Percentiles rank a stretch among this genome's conserved stretches.
These are phyloP conservation scores for Pseudocheirus occidentalis DNA, from an alignment of 2,797 vertebrate genomes.

Conservation along the genomic window DNA sequence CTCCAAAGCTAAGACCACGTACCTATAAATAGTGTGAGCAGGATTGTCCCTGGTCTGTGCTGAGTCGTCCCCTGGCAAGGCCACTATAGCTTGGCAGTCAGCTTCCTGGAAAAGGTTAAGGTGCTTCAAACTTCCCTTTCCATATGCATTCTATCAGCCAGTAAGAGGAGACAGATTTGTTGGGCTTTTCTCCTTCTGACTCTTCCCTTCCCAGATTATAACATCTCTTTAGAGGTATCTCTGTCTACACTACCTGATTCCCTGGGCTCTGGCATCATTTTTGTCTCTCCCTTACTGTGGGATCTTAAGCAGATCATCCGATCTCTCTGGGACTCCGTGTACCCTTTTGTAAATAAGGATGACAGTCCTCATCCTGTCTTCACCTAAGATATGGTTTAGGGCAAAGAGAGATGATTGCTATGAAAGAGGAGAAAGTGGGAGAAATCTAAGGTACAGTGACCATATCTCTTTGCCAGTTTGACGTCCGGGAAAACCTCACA, in stretches of 20 bases:
- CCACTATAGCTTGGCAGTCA: neutral
- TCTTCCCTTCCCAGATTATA: neutral
- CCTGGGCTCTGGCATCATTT: neutral
- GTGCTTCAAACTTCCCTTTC: too few species aligned
- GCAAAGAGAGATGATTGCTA: neutral
- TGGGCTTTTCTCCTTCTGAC: neutral
- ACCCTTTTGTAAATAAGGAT: neutral
- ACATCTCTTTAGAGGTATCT: neutral
- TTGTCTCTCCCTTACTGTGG: neutral
- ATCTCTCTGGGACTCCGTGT: neutral
- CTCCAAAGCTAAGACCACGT: neutral
- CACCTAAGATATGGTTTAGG: neutral
- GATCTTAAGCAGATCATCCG: neutral
- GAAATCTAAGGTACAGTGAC: neutral
- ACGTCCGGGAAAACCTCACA: conserved; percentile 46
- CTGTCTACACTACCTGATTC: neutral
- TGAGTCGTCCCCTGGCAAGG: neutral
- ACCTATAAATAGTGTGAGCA: neutral
- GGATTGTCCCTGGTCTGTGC: neutral
- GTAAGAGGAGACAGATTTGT: neutral
- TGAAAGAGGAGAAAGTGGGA: neutral
- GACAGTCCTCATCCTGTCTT: neutral
- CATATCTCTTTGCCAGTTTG: conserved; percentile 45
- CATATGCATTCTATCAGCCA: too few species aligned
- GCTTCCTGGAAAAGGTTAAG: neutral